Percentiles rank a stretch among this genome's conserved stretches.
Conservation (phyloP, 1,140 invertebrate species). For the Cotesia glomerata region DNA sequence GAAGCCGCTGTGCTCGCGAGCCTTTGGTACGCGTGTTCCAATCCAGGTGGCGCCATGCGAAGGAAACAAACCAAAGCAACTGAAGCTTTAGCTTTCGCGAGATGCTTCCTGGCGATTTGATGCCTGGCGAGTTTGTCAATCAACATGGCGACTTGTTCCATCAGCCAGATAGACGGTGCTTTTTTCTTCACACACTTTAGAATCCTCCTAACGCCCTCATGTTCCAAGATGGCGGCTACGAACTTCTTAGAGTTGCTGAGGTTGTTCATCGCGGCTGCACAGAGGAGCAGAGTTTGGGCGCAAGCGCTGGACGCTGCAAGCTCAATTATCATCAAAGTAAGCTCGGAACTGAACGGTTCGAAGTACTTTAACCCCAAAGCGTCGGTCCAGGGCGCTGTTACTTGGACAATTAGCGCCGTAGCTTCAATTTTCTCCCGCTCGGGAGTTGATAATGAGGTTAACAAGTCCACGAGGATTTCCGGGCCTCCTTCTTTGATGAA, state of each 20-base stretch:
- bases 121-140: slow-evolving; percentile 80
- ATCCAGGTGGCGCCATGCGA: slow-evolving; percentile 68
- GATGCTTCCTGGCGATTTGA: slow-evolving; percentile 67
- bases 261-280: slow-evolving; percentile 74
- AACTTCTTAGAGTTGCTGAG: slow-evolving; percentile 55
- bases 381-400: slow-evolving; percentile 75
- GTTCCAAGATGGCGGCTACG: slow-evolving; percentile 66
- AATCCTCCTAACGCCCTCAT: slow-evolving; percentile 64
- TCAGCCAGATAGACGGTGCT: slow-evolving; percentile 53
- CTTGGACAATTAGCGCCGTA: slow-evolving; percentile 74
- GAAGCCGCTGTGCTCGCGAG: slow-evolving; percentile 87
- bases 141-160: slow-evolving; percentile 85
- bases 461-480: slow-evolving; percentile 68
- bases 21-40: slow-evolving; percentile 72
- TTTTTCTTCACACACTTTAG: slow-evolving; percentile 62
- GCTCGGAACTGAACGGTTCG: slow-evolving; percentile 39
- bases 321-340: slow-evolving; percentile 52
- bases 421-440: slow-evolving; percentile 70
- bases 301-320: slow-evolving; percentile 65
- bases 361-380: slow-evolving; percentile 49
- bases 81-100: slow-evolving; percentile 70
- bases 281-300: slow-evolving; percentile 71
- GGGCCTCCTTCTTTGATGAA: slow-evolving; percentile 71
- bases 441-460: slow-evolving; percentile 50
- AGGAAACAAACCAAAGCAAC: slow-evolving; percentile 80